phyloP scores from a whole-genome alignment of 2,888 invertebrate species.

The Mesoligia furuncula region DNA sequence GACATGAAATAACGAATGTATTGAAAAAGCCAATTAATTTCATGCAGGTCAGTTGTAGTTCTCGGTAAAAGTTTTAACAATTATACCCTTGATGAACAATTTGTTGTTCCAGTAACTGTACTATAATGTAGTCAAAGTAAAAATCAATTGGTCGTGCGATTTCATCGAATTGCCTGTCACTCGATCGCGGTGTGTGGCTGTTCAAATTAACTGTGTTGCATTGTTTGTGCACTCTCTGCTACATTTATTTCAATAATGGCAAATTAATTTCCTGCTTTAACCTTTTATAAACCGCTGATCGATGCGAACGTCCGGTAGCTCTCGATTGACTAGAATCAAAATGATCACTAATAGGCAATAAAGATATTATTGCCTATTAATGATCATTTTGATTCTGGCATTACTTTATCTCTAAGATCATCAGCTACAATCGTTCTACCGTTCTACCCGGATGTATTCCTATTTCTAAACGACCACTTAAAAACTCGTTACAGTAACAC shows the following conservation, averaged over 20 bases:
- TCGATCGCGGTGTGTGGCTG: conserved; percentile 34
- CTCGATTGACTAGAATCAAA: not conserved
- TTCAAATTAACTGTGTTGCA: conserved; percentile 46
- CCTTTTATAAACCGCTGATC: not conserved
- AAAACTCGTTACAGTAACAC: conserved; percentile 30
- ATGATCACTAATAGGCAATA: too few species aligned
- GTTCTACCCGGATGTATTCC: conserved; percentile 44
- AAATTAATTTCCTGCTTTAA: conserved; percentile 20
- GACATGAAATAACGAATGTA: not conserved
- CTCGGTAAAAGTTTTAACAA: conserved; percentile 54
- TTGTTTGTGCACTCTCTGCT: conserved; percentile 45
- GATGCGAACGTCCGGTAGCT: not conserved
- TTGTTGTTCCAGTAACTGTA: conserved; percentile 49
- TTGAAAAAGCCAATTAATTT: conserved; percentile 30
- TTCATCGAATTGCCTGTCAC: conserved; percentile 52
- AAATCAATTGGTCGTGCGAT: conserved; percentile 57
- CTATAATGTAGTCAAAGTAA: conserved; percentile 45
- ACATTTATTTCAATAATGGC: conserved; percentile 23
- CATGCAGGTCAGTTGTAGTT: conserved; percentile 37
- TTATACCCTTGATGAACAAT: conserved; percentile 54
- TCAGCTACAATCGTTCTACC: conserved; percentile 16
- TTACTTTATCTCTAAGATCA: conserved; percentile 19
- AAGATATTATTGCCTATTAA: conserved; percentile 28
- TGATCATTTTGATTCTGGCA: conserved; percentile 26
- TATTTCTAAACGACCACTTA: conserved; percentile 30